Evolutionary conservation across 1,140 invertebrate genomes (phyloP), one percentile per base, ranked within the genome.

Genomic region (Drosophila jambulina): DNA sequence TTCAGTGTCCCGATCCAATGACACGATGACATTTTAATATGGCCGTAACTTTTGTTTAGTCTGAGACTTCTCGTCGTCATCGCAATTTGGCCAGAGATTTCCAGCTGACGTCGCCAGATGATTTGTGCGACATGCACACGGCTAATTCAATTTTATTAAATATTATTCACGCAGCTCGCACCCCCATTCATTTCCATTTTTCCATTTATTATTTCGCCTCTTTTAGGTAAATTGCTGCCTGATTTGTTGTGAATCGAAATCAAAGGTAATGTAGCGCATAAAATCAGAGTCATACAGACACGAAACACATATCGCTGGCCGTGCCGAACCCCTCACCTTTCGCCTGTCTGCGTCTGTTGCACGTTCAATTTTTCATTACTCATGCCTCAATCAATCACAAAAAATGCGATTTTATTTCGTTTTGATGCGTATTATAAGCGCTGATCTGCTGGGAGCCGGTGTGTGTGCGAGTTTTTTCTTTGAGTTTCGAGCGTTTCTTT

Each of bases 381-480:
- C 86, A 90, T 90, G 85, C 85, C 88, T 90, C 85, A 90, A 90
- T 90, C 85, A 90, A 90, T 90, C 85, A 88, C 77, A 82, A 85
- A 74, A 90, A 90, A 81, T 88, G 78, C 85, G 86, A 90, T 91
- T 90, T 85, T 85, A 90, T 88, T 88, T 90, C 85, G 87, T 88
- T 88, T 90, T 90, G 78, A 88, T 88, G 84, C 84, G 84, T 88
- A 88, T 88, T 88, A 90, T 90, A 80, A 84, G 80, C 85, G 85
- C 64, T 84, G 84, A 87, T 88, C 82, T 90, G 75, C 43, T 45
- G 61, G 62, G 23, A 49, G 59, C 38, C 36, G 8, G n/a, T 74
- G 29, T 68, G 46, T 65, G 45, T 70, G 36, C n/a, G 32, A 54
- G 32, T 38, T 36, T 71, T 75, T 75, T 76, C 51, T 67, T 53